phyloP scores from a whole-genome alignment of 2,113 vertebrate genomes.

The Nothocercus nigrocapillus region DNA sequence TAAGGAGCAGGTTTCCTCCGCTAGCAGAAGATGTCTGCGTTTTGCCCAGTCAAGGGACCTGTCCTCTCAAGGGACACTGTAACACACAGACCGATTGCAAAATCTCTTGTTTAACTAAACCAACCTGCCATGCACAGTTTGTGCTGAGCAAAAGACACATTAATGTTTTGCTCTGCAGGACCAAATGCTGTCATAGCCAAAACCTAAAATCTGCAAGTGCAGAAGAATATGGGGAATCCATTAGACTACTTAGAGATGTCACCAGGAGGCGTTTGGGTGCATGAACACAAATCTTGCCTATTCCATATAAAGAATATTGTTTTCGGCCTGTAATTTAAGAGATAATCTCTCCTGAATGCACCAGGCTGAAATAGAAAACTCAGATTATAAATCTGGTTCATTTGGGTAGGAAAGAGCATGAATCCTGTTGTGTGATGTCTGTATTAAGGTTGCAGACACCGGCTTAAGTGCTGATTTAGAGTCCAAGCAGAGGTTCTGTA shows the following conservation, averaged over 20 bases:
- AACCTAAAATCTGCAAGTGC: background rate
- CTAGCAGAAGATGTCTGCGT: background rate
- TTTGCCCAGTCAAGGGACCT: background rate
- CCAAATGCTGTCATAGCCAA: background rate
- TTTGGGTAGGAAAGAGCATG: background rate
- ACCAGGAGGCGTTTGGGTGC: background rate
- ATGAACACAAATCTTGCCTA: background rate
- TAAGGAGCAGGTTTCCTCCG: background rate
- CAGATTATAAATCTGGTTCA: background rate
- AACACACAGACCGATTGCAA: too few relatives aligned
- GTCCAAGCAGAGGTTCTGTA: fast-evolving
- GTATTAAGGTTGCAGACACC: background rate
- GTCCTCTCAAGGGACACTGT: too few relatives aligned
- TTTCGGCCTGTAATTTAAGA: background rate
- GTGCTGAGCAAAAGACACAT: background rate
- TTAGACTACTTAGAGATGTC: background rate
- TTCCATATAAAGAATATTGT: background rate
- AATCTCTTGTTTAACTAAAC: background rate
- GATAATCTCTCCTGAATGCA: background rate
- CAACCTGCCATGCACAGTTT: background rate
- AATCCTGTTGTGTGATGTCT: background rate
- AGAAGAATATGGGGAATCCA: background rate
- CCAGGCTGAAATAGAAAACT: background rate
- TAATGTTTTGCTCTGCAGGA: background rate
- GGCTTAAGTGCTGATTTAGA: background rate